Base-by-base conservation (phyloP, 2,888 invertebrate genomes). In the Synergus laeviventris region DNA sequence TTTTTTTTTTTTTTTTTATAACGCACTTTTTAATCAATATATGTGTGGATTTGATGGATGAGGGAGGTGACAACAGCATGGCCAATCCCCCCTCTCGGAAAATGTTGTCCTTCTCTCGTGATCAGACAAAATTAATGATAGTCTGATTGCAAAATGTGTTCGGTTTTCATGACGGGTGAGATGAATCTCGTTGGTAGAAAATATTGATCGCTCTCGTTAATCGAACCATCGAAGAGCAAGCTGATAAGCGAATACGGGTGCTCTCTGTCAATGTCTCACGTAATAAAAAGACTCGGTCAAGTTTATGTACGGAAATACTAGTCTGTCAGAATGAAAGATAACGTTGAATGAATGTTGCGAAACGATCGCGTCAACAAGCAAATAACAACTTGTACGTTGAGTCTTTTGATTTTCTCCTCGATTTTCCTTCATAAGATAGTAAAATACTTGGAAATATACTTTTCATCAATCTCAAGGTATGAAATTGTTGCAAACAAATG, bases 191-290 rank as follows among this genome's bases (percentile, higher is more conserved):
- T 1, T 21, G 39, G 21, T 12, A 21, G 42, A 39, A 42, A 21
- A 64, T 64, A 64, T 64, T 42, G 64, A 64, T 64, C 21, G 42
- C 21, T 38, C 42, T 42, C 42, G 21, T 64, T 42, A 42, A 64
- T 64, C 21, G 64, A 64, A 39, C 42, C 21, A 64, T 64, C 42
- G 12, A 64, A 42, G 21, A 64, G 64, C 42, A 42, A 39, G 12
- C 64, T 64, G 64, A 64, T 64, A 64, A 64, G 1, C 64, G 12
- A 42, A 64, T 64, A 42, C 18, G 64, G 64, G 42, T 39, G 39
- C 64, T 64, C 64, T 64, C 64, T 64, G 64, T 42, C 64, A 64
- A 64, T 64, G 42, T 64, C 64, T 64, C 49, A 18, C 21, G 18
- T 64, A 21, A 64, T 64, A 39, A 64, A 64, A 39, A 21, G 12